phyloP scores from a whole-genome alignment of 2,797 vertebrate species.

The Somateria mollissima region DNA sequence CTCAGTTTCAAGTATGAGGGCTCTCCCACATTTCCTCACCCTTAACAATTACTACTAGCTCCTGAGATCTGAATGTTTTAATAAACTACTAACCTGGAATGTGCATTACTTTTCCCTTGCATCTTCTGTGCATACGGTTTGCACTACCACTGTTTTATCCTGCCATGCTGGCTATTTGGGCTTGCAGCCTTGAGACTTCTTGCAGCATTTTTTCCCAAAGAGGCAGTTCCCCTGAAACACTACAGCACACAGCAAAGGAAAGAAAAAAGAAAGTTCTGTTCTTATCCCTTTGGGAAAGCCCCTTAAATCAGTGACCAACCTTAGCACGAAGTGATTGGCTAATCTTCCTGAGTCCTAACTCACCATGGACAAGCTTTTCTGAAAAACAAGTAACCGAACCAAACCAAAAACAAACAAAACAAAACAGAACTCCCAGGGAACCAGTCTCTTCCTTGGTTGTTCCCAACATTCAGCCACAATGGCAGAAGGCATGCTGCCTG shows the following conservation, averaged over 20 bases:
- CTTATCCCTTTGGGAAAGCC: background rate
- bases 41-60: background rate
- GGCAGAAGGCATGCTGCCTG: background rate
- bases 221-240: background rate
- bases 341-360: background rate
- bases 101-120: background rate
- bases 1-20: background rate
- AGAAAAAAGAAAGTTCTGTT: background rate
- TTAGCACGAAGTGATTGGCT: background rate
- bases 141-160: background rate
- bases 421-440: background rate
- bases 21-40: background rate
- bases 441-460: background rate
- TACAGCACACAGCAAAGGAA: background rate
- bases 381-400: background rate
- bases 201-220: background rate
- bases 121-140: background rate
- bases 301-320: background rate
- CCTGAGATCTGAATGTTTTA: background rate
- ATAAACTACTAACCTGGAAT: rapidly evolving
- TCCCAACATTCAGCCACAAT: background rate
- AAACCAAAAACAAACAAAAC: background rate
- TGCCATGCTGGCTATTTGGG: background rate
- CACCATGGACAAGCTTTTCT: background rate
- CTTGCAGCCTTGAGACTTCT: background rate